Evolutionary conservation across 2,888 invertebrate genomes (phyloP), one percentile per base, ranked within the genome.

Genomic region (Azorinus chamasolen): DNA sequence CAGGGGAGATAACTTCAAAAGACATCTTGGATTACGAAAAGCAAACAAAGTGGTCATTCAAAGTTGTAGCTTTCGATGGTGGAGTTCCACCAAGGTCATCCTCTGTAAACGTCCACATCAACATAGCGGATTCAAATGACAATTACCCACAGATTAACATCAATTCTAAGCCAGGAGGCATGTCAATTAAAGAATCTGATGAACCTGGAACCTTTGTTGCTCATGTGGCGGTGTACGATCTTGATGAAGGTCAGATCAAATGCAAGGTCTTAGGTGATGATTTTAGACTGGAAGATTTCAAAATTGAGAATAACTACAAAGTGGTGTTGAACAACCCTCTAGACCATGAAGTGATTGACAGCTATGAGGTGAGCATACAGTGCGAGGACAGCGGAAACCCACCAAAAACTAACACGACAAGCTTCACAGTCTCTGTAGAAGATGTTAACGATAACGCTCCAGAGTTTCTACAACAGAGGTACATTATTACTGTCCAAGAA

Each of bases 141-240:
- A 97, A 98, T 93, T 97, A 96, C 0, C 97, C 97, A 65, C 95
- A 96, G 3, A 95, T 97, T 0, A 97, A 96, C 84, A 96, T 97
- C 20, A 96, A 97, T 92, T 94, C 98, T 63, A 95, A 97, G 83
- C 96, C 96, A 85, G 98, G 98, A 91, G 95, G 95, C 2, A 93
- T 92, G 22, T 79, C 87, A 45, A 91, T 93, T 12, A 69, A 77
- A 3, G 94, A 94, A 82, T 87, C 98, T 92, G 97, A 98, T 0
- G 95, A 95, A 62, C 97, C 97, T 90, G 97, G 97, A 37, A 96
- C 97, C 39, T 96, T 98, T 25, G 98, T 99, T 1, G 98, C 98
- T 0, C 98, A 98, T 10, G 97, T 99, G 14, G 97, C 97, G 0
- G 97, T 98, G 12, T 86, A 83, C 18, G 90, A 90, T 71, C 39